A percentile compares a stretch with the other conserved stretches of the same genome.
phyloP scores from a whole-genome alignment of 2,888 invertebrate genomes.

The Patella ulyssiponensis region DNA sequence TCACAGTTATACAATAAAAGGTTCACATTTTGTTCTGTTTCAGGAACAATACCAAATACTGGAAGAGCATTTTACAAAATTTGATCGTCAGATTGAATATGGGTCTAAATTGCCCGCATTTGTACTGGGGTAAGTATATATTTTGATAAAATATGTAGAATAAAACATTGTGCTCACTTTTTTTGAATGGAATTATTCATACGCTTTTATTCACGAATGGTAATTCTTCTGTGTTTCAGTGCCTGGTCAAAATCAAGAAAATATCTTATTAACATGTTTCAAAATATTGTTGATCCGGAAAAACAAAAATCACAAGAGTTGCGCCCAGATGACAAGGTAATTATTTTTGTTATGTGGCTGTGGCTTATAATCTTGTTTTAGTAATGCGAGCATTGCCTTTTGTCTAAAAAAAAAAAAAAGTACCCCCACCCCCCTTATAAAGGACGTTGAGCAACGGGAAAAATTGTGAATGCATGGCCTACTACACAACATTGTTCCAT shows the following conservation, averaged over 20 bases:
- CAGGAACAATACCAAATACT: slow-evolving; percentile 52
- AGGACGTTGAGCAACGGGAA: too few species aligned
- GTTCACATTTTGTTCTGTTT: not conserved
- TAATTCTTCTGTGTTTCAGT: slow-evolving; percentile 15
- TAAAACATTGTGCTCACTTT: not conserved
- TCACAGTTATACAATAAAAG: too few species aligned
- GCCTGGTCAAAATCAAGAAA: slow-evolving; percentile 41
- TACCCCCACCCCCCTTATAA: too few species aligned
- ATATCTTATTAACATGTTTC: slow-evolving; percentile 36
- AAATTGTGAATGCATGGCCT: too few species aligned
- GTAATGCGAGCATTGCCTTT: too few species aligned
- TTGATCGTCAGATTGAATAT: slow-evolving; percentile 69
- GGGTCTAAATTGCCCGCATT: slow-evolving; percentile 59
- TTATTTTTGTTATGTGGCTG: not conserved
- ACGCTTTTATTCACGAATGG: not conserved
- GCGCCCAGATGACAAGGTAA: slow-evolving; percentile 14
- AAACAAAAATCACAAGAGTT: slow-evolving; percentile 6
- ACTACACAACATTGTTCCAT: too few species aligned
- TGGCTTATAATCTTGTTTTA: not conserved
- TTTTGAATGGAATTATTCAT: not conserved
- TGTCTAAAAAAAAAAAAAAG: too few species aligned
- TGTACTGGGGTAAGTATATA: slow-evolving; percentile 49
- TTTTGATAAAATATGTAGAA: not conserved
- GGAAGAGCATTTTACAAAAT: slow-evolving; percentile 56
- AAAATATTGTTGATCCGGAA: slow-evolving; percentile 6